Base-by-base conservation (phyloP, 2,113 vertebrate species). In the Alligator mississippiensis region DNA sequence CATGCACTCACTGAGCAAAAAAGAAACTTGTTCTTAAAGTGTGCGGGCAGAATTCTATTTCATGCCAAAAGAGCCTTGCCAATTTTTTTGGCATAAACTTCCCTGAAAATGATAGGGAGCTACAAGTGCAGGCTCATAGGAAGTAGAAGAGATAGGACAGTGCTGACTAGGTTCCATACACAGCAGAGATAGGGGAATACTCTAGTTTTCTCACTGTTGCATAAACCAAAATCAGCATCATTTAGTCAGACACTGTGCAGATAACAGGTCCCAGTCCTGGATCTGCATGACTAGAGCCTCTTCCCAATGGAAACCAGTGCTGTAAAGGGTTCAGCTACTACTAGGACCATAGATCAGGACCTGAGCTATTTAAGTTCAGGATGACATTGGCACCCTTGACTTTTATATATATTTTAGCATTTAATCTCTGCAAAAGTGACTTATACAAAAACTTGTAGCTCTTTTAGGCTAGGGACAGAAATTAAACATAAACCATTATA, bases 11-110 rank as follows among this genome's bases (percentile, higher is more conserved):
- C 61, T 62, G 80, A 63, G 89, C 38, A 75, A 84, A 75, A 88
- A 77, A 90, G 80, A 90, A 38, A 30, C 28, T n/a, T 79, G 86
- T 85, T 82, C 34, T 94, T 89, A 96, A 58, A 96, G 93, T 89
- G 34, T 89, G 94, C 93, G 96, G 96, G 95, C 90, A 79, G 85
- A 62, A 25, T 64, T 91, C 87, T 86, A 64, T 77, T 80, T 74
- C 3, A 2, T 13, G 79, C 83, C 74, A 87, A 77, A 78, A 21
- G 55, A 62, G 22, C 34, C 34, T 17, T 62, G 60, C 66, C 77
- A 77, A 9, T 34, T 17, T 22, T 15, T 70, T 80, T 1, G 3
- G 63, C 63, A 47, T 64, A 83, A 17, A 24, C 27, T n/a, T 75
- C 91, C 90, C 88, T 72, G 60, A 80, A 30, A 6, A 72, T 16